Conservation (phyloP, 2,888 invertebrate species). For the Parapristionchus giblindavisi region DNA sequence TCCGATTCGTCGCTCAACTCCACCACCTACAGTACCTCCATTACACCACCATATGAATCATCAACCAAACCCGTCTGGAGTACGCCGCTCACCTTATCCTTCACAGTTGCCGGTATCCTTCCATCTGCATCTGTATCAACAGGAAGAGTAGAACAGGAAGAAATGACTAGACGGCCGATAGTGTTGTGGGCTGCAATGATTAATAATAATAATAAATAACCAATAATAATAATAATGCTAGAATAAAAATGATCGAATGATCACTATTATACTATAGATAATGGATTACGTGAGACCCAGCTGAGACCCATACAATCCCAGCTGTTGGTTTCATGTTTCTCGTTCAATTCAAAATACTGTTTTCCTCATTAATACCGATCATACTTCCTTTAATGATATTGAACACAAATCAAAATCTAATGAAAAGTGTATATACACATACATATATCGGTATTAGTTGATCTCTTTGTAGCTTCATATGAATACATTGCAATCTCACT, state of each 20-base stretch:
- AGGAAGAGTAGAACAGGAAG: conserved; percentile 51
- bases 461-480: neutral
- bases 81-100: conserved; percentile 39
- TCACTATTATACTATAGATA: too few relatives aligned
- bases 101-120: conserved; percentile 45
- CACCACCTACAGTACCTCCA: conserved; percentile 40
- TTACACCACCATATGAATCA: conserved; percentile 13
- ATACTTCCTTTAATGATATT: too few relatives aligned
- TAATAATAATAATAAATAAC: conserved; percentile 9
- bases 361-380: too few relatives aligned
- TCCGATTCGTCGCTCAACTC: conserved; percentile 39
- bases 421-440: neutral
- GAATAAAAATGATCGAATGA: too few relatives aligned
- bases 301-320: too few relatives aligned
- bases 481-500: conserved; percentile 20
- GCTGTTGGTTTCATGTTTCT: too few relatives aligned
- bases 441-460: neutral
- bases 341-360: too few relatives aligned
- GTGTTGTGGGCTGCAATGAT: conserved; percentile 45
- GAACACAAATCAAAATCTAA: too few relatives aligned
- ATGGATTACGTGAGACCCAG: too few relatives aligned
- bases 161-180: conserved; percentile 50
- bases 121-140: conserved; percentile 49
- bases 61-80: neutral
- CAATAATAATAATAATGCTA: neutral